phyloP scores from a whole-genome alignment of 2,797 vertebrate species.

The Natrix natrix region DNA sequence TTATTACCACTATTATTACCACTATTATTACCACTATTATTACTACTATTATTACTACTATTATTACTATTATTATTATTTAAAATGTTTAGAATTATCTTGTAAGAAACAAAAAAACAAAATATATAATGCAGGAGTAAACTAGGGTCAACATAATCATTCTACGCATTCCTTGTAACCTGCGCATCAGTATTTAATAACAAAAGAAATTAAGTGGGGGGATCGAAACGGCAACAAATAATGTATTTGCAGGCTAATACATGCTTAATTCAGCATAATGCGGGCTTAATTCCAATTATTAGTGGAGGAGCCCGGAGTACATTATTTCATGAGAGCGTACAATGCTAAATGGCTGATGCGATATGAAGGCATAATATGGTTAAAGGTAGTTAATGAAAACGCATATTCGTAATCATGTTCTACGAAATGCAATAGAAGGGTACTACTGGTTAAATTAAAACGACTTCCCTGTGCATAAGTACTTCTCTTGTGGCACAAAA shows the following conservation, averaged over 20 bases:
- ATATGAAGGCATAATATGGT: conserved; percentile 14
- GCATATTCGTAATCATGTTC: conserved; percentile 14
- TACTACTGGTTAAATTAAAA: conserved; percentile 29
- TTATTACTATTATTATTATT: background rate
- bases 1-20: no score
- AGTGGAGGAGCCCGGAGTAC: background rate
- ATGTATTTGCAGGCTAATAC: background rate
- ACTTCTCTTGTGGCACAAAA: background rate
- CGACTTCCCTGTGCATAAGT: background rate
- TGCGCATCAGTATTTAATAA: background rate
- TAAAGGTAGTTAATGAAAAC: conserved; percentile 27
- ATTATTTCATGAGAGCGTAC: conserved; percentile 29
- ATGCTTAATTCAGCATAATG: background rate
- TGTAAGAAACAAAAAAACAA: conserved; percentile 29
- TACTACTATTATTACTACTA: no score
- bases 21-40: no score
- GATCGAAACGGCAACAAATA: background rate
- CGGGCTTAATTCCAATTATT: conserved; percentile 24
- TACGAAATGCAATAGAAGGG: conserved; percentile 21
- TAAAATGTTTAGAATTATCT: background rate
- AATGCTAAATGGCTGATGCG: conserved; percentile 21
- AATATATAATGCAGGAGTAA: conserved; percentile 53
- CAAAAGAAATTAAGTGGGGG: background rate
- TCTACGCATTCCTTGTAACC: background rate
- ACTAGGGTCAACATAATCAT: conserved; percentile 53